Evolutionary conservation across 2,797 vertebrate species (phyloP).

Genomic region (Pygocentrus nattereri): DNA sequence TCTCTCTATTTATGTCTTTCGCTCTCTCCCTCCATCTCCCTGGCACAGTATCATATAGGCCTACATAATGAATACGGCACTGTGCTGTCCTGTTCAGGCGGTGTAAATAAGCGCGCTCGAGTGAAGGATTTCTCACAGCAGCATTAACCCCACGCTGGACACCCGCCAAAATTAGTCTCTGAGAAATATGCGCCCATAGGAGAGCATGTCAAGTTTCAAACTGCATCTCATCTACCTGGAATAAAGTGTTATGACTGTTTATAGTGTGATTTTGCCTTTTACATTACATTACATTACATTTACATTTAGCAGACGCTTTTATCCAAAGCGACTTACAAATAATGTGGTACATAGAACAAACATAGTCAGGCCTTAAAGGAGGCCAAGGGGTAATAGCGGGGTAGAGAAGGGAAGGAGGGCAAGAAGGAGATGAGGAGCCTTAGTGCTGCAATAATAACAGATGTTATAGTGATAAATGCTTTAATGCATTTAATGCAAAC

Average conservation of each 20-base stretch:
- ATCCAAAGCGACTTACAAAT: no score
- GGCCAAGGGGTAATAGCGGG: no score
- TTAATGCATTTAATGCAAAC: not conserved
- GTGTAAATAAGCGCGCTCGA: slow-evolving; percentile 29
- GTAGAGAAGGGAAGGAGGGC: no score
- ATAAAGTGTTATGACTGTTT: not conserved
- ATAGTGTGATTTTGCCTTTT: not conserved
- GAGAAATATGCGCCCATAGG: slow-evolving; percentile 18
- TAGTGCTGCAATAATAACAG: slow-evolving; percentile 24
- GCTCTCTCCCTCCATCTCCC: slow-evolving; percentile 18
- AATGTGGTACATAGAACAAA: no score
- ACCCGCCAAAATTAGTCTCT: slow-evolving; percentile 16
- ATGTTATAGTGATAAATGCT: not conserved
- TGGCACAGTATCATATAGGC: slow-evolving; percentile 16
- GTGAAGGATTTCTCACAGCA: slow-evolving; percentile 20
- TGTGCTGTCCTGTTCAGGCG: slow-evolving; percentile 30
- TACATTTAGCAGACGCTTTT: no score
- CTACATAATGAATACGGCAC: slow-evolving; percentile 35
- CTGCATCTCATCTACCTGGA: not conserved
- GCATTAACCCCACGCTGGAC: slow-evolving; percentile 32
- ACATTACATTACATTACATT: no score
- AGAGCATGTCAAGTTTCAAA: slow-evolving; percentile 1
- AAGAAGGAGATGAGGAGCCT: no score
- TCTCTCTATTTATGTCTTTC: slow-evolving; percentile 24
- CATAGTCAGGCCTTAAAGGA: no score